Evolutionary conservation across 2,888 invertebrate genomes (phyloP), one percentile per base, ranked within the genome.

Genomic region (Gerris lacustris): DNA sequence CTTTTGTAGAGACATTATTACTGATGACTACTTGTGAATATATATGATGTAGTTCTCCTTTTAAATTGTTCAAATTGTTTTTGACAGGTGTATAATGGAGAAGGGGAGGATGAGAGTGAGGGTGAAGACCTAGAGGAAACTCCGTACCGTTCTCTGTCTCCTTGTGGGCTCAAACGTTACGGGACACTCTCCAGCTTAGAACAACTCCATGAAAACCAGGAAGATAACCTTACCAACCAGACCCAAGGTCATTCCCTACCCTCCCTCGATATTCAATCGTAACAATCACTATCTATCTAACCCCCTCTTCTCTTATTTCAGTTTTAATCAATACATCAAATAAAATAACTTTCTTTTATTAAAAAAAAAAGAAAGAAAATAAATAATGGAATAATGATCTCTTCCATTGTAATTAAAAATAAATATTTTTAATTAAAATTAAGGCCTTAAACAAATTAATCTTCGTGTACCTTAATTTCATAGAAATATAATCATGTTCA

Each of bases 131-230:
- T 86, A 45, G 89, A 89, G 78, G 90, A 90, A 75, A 86, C 88
- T 44, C 90, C 90, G 17, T 90, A 90, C 79, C 84, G 88, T 73
- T 85, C 89, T 9, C 82, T 90, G 76, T 76, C 76, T 6, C 75
- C 75, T 6, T 75, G 73, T 68, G 76, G 75, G 9, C 71, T 82
- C 68, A 78, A 81, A 73, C 77, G 82, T 70, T 82, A 80, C 75
- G 82, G 82, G 7, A 82, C 82, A 2, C 78, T 82, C 76, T 81
- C 81, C 76, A 82, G 82, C 68, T 75, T 82, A 70, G 80, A 81
- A 0, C 78, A 79, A 76, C 71, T 75, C 11, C 31, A 31, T 31
- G 76, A 76, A 43, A 75, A 72, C 6, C 74, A 75, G 11, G 76
- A 76, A 17, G 74, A 74, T 63, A 72, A 74, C 31, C 31, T 31